Conservation (phyloP, 1,140 invertebrate species). For the Papilio xuthus region DNA sequence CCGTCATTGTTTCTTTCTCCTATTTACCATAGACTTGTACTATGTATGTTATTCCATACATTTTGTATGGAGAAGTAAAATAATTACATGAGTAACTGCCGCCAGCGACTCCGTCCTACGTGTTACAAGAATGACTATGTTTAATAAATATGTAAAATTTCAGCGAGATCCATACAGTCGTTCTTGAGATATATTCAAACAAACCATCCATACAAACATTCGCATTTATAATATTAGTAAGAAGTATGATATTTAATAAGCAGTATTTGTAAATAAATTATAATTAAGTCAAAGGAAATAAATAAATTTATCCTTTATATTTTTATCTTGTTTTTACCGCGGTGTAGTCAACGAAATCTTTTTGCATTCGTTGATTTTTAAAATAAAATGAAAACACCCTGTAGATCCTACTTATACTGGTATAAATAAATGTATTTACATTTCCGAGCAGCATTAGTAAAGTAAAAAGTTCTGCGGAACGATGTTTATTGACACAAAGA, state of each 20-base stretch:
- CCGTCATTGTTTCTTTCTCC: slow-evolving; percentile 3
- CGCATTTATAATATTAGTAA: too few species aligned
- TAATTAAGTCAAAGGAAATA: background rate
- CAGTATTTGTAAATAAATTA: too few species aligned
- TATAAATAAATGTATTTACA: background rate
- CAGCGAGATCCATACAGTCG: too few species aligned
- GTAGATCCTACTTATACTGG: background rate
- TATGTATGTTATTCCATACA: background rate
- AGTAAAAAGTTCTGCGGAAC: too few species aligned
- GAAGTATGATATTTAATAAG: too few species aligned
- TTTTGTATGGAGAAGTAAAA: too few species aligned
- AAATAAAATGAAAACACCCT: background rate
- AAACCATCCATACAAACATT: too few species aligned
- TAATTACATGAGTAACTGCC: too few species aligned
- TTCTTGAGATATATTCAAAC: too few species aligned
- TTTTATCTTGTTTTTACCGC: background rate
- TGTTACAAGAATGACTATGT: too few species aligned
- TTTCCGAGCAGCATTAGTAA: background rate
- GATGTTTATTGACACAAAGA: background rate
- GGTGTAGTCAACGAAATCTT: background rate
- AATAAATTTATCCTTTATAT: background rate
- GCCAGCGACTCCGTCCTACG: too few species aligned
- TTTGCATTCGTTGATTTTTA: background rate
- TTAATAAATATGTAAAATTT: too few species aligned
- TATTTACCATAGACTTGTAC: background rate